A percentile compares a stretch with the other conserved stretches of the same genome.
These are phyloP conservation scores for Muntiacus muntjak DNA, from an alignment of 2,113 vertebrate genomes.

Conservation along the genomic window DNA sequence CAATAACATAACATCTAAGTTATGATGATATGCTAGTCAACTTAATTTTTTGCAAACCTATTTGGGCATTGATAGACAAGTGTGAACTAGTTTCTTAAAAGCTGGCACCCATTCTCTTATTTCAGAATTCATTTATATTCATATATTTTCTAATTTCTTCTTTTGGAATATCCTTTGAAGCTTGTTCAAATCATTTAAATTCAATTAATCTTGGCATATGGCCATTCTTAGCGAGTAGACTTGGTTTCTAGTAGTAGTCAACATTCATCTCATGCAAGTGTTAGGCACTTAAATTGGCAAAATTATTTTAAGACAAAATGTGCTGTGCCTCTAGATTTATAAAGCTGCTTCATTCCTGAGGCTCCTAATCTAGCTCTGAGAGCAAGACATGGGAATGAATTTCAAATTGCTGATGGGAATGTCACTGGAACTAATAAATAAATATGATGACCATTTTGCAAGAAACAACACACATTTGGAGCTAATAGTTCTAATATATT, in stretches of 20 bases:
- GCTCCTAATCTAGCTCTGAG: neutral
- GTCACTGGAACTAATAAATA: neutral
- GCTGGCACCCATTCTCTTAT: neutral
- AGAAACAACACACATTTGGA: neutral
- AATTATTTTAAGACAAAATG: slow-evolving; percentile 53
- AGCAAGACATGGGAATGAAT: neutral
- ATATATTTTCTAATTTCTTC: slow-evolving; percentile 23
- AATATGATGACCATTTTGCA: neutral
- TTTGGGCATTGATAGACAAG: neutral
- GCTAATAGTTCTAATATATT: neutral
- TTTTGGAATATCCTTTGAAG: slow-evolving; percentile 47
- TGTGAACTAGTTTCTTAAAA: neutral
- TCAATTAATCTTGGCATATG: slow-evolving; percentile 37
- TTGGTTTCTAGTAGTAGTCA: slow-evolving; percentile 45
- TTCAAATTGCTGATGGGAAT: neutral
- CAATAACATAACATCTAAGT: neutral
- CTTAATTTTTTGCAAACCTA: neutral
- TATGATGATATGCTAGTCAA: neutral
- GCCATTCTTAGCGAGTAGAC: neutral
- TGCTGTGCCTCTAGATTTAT: slow-evolving; percentile 33
- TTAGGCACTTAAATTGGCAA: slow-evolving; percentile 44
- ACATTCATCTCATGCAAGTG: slow-evolving; percentile 34
- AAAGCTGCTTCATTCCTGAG: neutral
- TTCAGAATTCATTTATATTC: slow-evolving; percentile 40
- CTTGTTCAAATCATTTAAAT: slow-evolving; percentile 24